These are phyloP conservation scores for Pelecanus crispus DNA, from an alignment of 2,113 vertebrate species.

Conservation along the genomic window DNA sequence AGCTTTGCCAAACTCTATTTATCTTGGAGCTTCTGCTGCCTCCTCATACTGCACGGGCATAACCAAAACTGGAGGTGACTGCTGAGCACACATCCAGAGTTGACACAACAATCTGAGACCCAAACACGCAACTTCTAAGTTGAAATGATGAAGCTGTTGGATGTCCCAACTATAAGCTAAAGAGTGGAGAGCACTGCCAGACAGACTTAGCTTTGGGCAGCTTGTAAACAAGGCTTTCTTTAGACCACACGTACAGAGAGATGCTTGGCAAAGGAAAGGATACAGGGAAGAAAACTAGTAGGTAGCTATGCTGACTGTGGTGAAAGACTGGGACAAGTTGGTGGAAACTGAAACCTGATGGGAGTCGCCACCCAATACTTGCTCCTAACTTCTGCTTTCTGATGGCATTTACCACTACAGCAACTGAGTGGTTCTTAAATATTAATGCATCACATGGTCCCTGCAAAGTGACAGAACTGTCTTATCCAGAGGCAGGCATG, in stretches of 20 bases:
- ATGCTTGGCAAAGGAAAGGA: background rate
- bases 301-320: background rate
- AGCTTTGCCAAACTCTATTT: background rate
- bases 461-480: background rate
- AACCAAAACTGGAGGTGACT: background rate
- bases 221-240: background rate
- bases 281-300: background rate
- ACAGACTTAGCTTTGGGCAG: background rate
- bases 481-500: background rate
- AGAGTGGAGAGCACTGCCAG: background rate
- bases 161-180: background rate
- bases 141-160: background rate
- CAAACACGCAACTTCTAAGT: background rate
- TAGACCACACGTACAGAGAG: background rate
- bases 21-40: background rate
- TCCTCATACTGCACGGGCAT: background rate
- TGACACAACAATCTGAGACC: background rate
- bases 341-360: background rate
- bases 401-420: background rate
- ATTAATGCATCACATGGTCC: background rate
- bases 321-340: background rate
- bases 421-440: background rate
- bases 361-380: fast-evolving
- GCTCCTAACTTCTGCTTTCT: background rate
- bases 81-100: background rate